Evolutionary conservation across 2,797 vertebrate genomes (phyloP), one percentile per base, ranked within the genome.

Genomic region (Enteromius fasciolatus): DNA sequence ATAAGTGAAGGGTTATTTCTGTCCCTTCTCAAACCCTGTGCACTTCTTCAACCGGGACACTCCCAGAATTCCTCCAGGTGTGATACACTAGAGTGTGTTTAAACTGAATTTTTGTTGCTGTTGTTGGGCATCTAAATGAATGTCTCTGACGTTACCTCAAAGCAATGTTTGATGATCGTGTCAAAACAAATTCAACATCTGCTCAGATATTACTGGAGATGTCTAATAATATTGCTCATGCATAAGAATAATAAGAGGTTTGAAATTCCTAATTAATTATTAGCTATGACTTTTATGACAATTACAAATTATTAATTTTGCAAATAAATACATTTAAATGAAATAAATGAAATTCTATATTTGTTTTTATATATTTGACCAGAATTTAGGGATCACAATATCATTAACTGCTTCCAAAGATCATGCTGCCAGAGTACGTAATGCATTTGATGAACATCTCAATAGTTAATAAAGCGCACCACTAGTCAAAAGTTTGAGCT

Each of bases 1-100:
- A 74, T 70, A 69, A 44, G 36, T 72, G 78, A 79, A 46, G 64
- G 75, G 86, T 84, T 87, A 88, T 86, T 86, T 87, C 79, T 44
- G 85, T 81, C 78, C 59, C 63, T 54, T 76, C 78, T 48, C 77
- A 84, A 82, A 76, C 54, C 80, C 54, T 48, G 39, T 17, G 61
- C 67, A 36, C 12, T 57, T 79, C 17, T 48, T 83, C 52, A 82
- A 46, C 77, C 4, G 10, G 63, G 28, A 77, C 18, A 78, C n/a
- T 36, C 11, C 18, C 17, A 76, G 11, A 54, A 52, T 52, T 72
- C 50, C 20, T 80, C 17, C 15, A n/a, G 50, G 57, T 73, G 25
- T 46, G 46, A 61, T 48, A 57, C 41, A 48, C 11, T 33, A 54
- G 36, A 48, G 23, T 57, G 25, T 25, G 20, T 54, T 82, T 41